Base-by-base conservation (phyloP, 2,797 vertebrate species). In the Halcyon badia region DNA sequence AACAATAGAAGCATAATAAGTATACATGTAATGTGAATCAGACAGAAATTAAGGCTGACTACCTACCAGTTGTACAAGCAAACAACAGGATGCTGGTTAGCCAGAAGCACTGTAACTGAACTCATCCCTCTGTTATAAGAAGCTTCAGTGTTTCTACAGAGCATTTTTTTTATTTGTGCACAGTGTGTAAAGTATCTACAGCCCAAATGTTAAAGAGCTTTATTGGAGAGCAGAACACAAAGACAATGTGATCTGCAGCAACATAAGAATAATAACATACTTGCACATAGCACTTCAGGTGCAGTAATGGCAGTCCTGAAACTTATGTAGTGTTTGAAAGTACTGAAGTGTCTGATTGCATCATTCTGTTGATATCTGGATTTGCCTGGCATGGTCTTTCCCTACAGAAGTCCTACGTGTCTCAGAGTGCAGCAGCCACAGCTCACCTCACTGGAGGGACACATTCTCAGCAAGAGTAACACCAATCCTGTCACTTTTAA, bases 1-100 rank as follows among this genome's bases (percentile, higher is more conserved):
- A 87, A 94, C 39, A 89, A 92, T 44, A 79, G 78, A 76, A 83
- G 16, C 56, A 70, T 49, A 90, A 75, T 85, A 77, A 94, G 51
- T 42, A 79, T 51, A 62, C 52, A n/a, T 84, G 78, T 86, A 90
- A 94, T 75, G 19, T 70, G 78, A 73, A 42, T 57, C 25, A 87
- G 70, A 56, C 26, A 61, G 73, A 87, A 91, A 89, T 80, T 62
- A 85, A 76, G 33, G 35, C 75, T 77, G 41, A 76, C 65, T 89
- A 83, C 37, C 28, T 78, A 76, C 41, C 16, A 54, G 71, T 21
- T 72, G 37, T 24, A 54, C 37, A 82, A 72, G 75, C 22, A 90
- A 92, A 51, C 37, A 69, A 49, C 11, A 20, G 0, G 4, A 6
- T 20, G 6, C 26, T 80, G 21, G 26, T 51, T 56, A 73, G n/a